Conservation (phyloP, 2,113 vertebrate species). For the Callionymus lyra region DNA sequence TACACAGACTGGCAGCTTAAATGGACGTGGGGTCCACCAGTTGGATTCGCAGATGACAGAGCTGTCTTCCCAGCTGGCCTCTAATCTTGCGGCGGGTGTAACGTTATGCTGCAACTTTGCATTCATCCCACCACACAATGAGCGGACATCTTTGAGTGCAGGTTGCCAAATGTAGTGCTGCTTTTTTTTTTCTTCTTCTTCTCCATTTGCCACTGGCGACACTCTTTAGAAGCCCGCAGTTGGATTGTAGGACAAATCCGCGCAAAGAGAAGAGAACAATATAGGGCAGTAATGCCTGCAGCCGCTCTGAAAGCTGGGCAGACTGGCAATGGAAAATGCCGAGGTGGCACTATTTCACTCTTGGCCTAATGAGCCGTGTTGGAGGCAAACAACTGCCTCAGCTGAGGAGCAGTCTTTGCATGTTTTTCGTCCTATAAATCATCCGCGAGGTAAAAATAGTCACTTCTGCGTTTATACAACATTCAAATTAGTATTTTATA, state of each 20-base stretch:
- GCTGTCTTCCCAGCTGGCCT: slow-evolving; percentile 59
- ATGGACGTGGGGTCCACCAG: slow-evolving; percentile 53
- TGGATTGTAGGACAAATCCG: not conserved
- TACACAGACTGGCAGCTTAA: slow-evolving; percentile 59
- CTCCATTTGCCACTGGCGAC: slow-evolving; percentile 5
- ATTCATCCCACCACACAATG: slow-evolving; percentile 24
- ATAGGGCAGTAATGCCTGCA: slow-evolving; percentile 1
- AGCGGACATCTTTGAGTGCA: slow-evolving; percentile 22
- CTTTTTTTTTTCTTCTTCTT: slow-evolving; percentile 3
- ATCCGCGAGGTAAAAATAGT: not conserved
- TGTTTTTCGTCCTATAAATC: not conserved
- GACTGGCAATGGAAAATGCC: not conserved
- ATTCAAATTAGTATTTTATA: too few relatives aligned
- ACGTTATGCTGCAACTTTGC: slow-evolving; percentile 28
- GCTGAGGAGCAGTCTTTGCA: not conserved
- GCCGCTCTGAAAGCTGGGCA: not conserved
- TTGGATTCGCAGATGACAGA: slow-evolving; percentile 61
- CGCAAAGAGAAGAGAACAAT: slow-evolving; percentile 2
- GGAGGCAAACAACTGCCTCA: too few relatives aligned
- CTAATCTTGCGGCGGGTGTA: slow-evolving; percentile 49
- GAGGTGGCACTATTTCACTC: slow-evolving; percentile 1
- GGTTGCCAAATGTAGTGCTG: slow-evolving; percentile 23
- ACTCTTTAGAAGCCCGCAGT: slow-evolving; percentile 10
- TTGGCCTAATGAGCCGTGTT: slow-evolving; percentile 5
- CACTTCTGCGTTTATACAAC: too few relatives aligned